Conservation (phyloP, 2,888 invertebrate species). For the Ypsolopha scabrella region DNA sequence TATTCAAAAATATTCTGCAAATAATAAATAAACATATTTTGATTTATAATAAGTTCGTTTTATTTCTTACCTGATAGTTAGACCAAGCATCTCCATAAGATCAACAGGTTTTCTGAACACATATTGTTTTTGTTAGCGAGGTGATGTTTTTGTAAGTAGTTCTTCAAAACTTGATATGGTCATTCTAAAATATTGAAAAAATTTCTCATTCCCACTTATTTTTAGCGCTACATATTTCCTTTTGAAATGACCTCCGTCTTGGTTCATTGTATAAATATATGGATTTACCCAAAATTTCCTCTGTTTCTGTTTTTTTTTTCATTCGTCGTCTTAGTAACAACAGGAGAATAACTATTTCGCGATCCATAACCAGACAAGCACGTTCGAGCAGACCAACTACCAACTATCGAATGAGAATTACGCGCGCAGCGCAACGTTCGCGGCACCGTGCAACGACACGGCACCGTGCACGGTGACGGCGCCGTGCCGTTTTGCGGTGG, state of each 20-base stretch:
- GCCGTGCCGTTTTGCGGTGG: no score
- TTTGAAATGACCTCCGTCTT: conserved; percentile 12
- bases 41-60: conserved; percentile 1
- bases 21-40: no score
- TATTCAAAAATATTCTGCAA: no score
- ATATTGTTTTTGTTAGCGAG: conserved; percentile 14
- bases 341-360: conserved; percentile 10
- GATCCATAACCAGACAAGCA: no score
- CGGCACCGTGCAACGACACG: no score
- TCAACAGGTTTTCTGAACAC: conserved; percentile 15
- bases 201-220: conserved; percentile 3
- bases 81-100: conserved; percentile 7
- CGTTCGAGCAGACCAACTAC: no score
- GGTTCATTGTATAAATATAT: conserved; percentile 7
- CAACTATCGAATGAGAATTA: no score
- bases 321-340: conserved; percentile 11
- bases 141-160: conserved; percentile 11
- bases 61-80: conserved; percentile 8
- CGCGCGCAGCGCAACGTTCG: no score
- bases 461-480: no score
- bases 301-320: conserved; percentile 10
- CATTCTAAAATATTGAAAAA: conserved; percentile 3
- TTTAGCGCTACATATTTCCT: conserved; percentile 13
- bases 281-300: conserved; percentile 10
- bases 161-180: conserved; percentile 6